Evolutionary conservation across 2,113 vertebrate genomes (phyloP).

Genomic region (Amazona vittata): DNA sequence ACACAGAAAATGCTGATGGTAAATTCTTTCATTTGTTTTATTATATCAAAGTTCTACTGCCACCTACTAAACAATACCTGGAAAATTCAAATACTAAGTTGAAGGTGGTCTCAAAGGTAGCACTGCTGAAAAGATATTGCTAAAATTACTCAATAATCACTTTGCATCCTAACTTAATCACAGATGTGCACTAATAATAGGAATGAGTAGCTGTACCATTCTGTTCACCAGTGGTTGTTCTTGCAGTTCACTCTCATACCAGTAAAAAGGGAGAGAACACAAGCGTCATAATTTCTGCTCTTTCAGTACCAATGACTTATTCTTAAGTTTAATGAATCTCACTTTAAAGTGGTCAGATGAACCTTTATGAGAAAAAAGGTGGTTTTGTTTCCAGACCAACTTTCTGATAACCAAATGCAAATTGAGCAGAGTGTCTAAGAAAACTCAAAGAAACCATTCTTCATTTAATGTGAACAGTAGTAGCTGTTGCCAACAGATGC

Average conservation of each 20-base stretch:
- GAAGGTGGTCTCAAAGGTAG: not conserved
- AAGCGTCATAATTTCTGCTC: not conserved
- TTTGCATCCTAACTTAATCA: not conserved
- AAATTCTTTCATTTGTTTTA: not conserved
- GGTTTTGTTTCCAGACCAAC: not conserved
- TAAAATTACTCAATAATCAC: not conserved
- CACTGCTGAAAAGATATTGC: not conserved
- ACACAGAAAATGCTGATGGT: slow-evolving; percentile 19
- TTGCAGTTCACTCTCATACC: not conserved
- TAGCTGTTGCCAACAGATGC: not conserved
- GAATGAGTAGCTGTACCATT: not conserved
- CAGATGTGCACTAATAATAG: not conserved
- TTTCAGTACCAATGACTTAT: not conserved
- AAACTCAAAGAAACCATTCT: not conserved
- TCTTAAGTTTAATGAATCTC: not conserved
- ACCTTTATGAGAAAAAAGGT: not conserved
- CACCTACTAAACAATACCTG: not conserved
- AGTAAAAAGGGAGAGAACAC: not conserved
- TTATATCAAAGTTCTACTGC: not conserved
- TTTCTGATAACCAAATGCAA: not conserved
- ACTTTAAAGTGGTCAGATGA: not conserved
- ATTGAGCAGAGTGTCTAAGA: not conserved
- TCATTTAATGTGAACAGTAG: not conserved
- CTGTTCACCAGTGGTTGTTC: not conserved
- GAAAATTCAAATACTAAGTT: not conserved